phyloP scores from a whole-genome alignment of 2,113 vertebrate genomes.

The Caranx ignobilis region DNA sequence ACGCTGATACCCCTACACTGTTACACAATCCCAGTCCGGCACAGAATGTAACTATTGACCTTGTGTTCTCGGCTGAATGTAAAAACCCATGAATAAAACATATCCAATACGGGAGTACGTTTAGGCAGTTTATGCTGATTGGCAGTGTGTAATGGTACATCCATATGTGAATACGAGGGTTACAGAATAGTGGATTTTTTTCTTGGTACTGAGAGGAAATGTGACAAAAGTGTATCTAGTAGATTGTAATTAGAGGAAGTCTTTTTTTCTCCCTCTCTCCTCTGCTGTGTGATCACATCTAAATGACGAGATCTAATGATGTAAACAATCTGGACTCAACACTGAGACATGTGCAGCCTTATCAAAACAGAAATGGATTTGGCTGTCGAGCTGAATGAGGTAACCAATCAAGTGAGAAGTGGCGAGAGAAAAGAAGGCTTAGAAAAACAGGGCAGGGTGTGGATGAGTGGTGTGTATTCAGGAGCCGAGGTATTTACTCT shows the following conservation, averaged over 20 bases:
- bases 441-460: slow-evolving; percentile 44
- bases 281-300: background rate
- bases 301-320: background rate
- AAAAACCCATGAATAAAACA: slow-evolving; percentile 9
- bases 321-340: background rate
- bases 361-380: slow-evolving; percentile 29
- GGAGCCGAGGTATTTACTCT: slow-evolving; percentile 48
- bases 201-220: background rate
- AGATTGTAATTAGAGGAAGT: background rate
- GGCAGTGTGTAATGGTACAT: background rate
- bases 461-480: slow-evolving; percentile 52
- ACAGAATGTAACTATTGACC: background rate
- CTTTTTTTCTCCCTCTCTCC: background rate
- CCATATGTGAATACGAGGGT: background rate
- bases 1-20: background rate
- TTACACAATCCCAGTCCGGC: slow-evolving; percentile 21
- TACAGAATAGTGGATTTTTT: background rate
- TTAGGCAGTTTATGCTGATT: background rate
- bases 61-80: slow-evolving; percentile 3
- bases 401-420: slow-evolving; percentile 43
- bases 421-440: slow-evolving; percentile 47
- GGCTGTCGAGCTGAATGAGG: slow-evolving; percentile 36
- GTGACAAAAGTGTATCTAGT: slow-evolving; percentile 1
- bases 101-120: too few species aligned
- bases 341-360: background rate